A percentile compares a stretch with the other conserved stretches of the same genome.
These are phyloP conservation scores for Todiramphus saurophagus DNA, from an alignment of 2,113 vertebrate species.

Conservation along the genomic window DNA sequence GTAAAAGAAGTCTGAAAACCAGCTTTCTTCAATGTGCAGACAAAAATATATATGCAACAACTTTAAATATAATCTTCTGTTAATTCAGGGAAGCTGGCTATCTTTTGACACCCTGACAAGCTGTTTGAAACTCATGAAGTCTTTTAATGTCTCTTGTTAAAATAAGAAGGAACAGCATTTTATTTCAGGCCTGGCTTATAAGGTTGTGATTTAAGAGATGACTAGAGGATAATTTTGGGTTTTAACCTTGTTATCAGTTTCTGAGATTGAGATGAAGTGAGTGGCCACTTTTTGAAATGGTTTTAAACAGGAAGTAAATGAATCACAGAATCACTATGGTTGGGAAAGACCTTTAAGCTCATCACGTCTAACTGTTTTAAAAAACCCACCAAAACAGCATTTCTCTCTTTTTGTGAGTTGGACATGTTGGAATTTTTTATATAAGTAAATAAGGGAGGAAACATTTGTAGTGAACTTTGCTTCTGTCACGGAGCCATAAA, in stretches of 20 bases:
- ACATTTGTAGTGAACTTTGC: background rate
- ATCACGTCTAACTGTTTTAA: no score
- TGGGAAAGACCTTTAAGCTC: no score
- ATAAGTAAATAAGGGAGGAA: background rate
- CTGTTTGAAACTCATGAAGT: constrained; percentile 13
- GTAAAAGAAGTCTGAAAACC: background rate
- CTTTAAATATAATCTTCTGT: constrained; percentile 32
- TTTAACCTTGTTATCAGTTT: background rate
- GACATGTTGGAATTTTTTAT: background rate
- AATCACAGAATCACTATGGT: background rate
- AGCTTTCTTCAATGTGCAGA: background rate
- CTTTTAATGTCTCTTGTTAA: constrained; percentile 5
- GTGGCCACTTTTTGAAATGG: background rate
- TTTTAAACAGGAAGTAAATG: background rate
- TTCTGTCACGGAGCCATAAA: background rate
- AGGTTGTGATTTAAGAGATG: background rate
- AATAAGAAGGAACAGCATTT: constrained; percentile 23
- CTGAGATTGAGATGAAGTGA: background rate
- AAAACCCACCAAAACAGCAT: background rate
- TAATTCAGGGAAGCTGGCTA: constrained; percentile 43
- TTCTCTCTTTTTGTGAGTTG: background rate
- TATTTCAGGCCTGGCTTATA: constrained; percentile 24
- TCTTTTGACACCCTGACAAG: constrained; percentile 56
- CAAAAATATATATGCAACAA: background rate
- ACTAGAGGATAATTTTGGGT: background rate